Conservation (phyloP, 2,113 vertebrate genomes). For the Alethe diademata region DNA sequence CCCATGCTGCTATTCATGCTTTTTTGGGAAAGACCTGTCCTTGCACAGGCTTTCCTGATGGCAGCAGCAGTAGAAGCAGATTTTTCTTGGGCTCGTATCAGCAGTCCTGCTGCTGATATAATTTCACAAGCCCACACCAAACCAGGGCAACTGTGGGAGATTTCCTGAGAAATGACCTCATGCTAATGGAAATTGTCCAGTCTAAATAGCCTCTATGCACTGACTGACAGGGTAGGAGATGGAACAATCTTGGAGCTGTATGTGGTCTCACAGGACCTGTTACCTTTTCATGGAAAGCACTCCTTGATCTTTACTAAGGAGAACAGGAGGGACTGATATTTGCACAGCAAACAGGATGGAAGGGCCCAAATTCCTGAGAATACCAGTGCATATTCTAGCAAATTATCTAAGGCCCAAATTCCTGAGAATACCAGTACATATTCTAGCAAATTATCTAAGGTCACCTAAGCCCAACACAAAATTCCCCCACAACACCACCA, state of each 20-base stretch:
- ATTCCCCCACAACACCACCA: background rate
- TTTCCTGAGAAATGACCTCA: background rate
- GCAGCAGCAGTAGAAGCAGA: background rate
- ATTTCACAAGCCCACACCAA: background rate
- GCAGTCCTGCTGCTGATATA: background rate
- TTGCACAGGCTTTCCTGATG: background rate
- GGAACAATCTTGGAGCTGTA: background rate
- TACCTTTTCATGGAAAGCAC: background rate
- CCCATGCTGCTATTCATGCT: accelerated
- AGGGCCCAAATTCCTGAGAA: background rate
- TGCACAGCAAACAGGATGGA: background rate
- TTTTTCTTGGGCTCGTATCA: background rate
- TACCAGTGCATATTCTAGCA: background rate
- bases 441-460: background rate
- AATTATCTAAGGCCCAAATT: background rate
- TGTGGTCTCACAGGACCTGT: background rate
- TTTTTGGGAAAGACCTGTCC: background rate
- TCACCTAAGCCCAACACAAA: background rate
- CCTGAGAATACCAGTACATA: background rate
- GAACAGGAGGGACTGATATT: background rate
- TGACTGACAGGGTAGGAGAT: background rate
- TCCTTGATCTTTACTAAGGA: background rate
- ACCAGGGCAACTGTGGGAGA: background rate
- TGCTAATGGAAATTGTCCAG: background rate
- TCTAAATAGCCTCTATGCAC: background rate